These are phyloP conservation scores for Hoplias malabaricus DNA, from an alignment of 2,113 vertebrate species.

Conservation along the genomic window DNA sequence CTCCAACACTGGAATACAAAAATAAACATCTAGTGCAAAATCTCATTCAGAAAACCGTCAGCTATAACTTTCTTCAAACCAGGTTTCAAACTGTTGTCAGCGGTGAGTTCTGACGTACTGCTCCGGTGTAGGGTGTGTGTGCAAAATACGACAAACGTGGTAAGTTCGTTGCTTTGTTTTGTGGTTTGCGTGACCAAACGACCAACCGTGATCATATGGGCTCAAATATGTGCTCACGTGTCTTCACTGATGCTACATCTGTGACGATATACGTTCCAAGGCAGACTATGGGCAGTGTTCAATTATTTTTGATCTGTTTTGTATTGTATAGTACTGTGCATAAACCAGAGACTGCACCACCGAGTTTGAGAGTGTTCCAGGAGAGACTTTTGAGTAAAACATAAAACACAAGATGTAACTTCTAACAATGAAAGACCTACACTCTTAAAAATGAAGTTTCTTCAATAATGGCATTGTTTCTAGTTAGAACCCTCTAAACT, in stretches of 20 bases:
- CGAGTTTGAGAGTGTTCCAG: too few relatives aligned
- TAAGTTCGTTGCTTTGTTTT: too few relatives aligned
- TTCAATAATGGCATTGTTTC: too few relatives aligned
- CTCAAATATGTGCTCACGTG: background rate
- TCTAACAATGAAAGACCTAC: too few relatives aligned
- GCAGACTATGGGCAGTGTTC: background rate
- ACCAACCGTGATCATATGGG: background rate
- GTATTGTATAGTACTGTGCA: background rate
- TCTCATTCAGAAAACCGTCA: background rate
- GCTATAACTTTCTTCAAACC: background rate
- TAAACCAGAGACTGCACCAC: too few relatives aligned
- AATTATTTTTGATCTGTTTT: background rate
- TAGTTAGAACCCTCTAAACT: too few relatives aligned
- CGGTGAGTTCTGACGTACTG: too few relatives aligned
- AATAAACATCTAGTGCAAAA: constrained; percentile 27
- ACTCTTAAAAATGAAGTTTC: too few relatives aligned
- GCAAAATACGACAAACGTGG: background rate
- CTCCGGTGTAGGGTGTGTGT: background rate
- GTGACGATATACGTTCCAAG: background rate
- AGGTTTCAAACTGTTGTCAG: too few relatives aligned
- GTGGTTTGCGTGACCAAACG: background rate
- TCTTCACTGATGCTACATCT: background rate
- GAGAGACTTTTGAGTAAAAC: too few relatives aligned
- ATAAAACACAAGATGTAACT: too few relatives aligned
- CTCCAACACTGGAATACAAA: constrained; percentile 19